Percentiles rank a stretch among this genome's conserved stretches.
Evolutionary conservation across 2,113 vertebrate genomes (phyloP).

Genomic region (Plectropomus leopardus): DNA sequence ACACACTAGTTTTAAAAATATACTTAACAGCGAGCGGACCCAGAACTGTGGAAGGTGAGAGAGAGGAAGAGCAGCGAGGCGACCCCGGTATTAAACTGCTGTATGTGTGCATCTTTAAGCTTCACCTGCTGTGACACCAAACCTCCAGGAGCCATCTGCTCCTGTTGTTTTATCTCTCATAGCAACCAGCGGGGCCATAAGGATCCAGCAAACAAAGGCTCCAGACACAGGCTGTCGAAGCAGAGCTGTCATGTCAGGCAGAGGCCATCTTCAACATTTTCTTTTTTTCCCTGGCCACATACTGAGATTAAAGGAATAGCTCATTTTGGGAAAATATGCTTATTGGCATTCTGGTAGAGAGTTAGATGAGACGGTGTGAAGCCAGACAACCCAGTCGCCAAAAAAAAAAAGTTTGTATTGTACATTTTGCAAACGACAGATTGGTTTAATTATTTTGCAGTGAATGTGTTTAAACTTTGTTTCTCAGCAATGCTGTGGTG

Average conservation of each 20-base stretch:
- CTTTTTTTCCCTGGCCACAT: conserved; percentile 2
- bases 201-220: conserved; percentile 73
- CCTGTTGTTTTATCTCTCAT: conserved; percentile 69
- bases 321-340: no score
- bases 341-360: no score
- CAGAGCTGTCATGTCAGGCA: conserved; percentile 54
- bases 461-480: no score
- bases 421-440: no score
- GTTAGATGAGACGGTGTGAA: neutral
- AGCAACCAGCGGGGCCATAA: conserved; percentile 75
- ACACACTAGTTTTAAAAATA: conserved; percentile 45
- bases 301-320: conserved; percentile 8
- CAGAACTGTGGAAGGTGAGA: conserved; percentile 24
- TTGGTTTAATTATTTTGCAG: no score
- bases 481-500: no score
- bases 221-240: conserved; percentile 44
- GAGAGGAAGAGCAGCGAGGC: conserved; percentile 13
- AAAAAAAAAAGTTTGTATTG: no score
- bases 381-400: neutral
- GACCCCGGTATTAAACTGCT: conserved; percentile 63
- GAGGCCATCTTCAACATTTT: conserved; percentile 48
- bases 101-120: conserved; percentile 61
- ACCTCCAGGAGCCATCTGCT: conserved; percentile 83
- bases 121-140: conserved; percentile 82
- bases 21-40: conserved; percentile 37